These are phyloP conservation scores for Drosophila burlai DNA, from an alignment of 1,140 invertebrate species.

Conservation along the genomic window DNA sequence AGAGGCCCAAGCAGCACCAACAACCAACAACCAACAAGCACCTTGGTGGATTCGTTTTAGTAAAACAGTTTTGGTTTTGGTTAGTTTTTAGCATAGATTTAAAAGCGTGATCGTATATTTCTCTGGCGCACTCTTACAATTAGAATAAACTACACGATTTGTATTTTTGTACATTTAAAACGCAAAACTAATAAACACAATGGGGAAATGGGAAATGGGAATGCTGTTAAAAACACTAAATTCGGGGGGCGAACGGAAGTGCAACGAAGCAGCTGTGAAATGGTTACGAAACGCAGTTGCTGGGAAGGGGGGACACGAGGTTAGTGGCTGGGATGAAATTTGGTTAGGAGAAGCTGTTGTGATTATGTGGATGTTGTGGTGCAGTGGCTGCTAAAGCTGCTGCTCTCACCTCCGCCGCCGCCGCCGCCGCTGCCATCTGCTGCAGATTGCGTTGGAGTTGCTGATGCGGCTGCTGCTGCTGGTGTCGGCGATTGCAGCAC, in stretches of 20 bases:
- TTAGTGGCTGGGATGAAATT: conserved; percentile 19
- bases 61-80: conserved; percentile 78
- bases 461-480: conserved; percentile 32
- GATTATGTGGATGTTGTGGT: conserved; percentile 48
- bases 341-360: conserved; percentile 34
- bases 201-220: conserved; percentile 1
- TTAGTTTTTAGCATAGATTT: conserved; percentile 60
- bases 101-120: conserved; percentile 73
- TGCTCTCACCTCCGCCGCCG: conserved; percentile 69
- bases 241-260: background rate
- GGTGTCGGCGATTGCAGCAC: conserved; percentile 1
- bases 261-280: conserved; percentile 23
- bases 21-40: conserved; percentile 44
- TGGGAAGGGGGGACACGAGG: conserved; percentile 14
- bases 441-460: conserved; percentile 10
- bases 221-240: conserved; percentile 7
- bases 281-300: conserved; percentile 9
- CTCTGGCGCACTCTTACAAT: conserved; percentile 58
- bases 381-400: conserved; percentile 59
- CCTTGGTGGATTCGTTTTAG: conserved; percentile 52
- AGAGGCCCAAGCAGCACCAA: conserved; percentile 49
- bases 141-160: conserved; percentile 56
- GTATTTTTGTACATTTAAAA: conserved; percentile 42
- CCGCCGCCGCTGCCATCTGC: conserved; percentile 34
- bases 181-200: conserved; percentile 16